phyloP scores from a whole-genome alignment of 2,797 vertebrate genomes.

The Poecilia velifera region DNA sequence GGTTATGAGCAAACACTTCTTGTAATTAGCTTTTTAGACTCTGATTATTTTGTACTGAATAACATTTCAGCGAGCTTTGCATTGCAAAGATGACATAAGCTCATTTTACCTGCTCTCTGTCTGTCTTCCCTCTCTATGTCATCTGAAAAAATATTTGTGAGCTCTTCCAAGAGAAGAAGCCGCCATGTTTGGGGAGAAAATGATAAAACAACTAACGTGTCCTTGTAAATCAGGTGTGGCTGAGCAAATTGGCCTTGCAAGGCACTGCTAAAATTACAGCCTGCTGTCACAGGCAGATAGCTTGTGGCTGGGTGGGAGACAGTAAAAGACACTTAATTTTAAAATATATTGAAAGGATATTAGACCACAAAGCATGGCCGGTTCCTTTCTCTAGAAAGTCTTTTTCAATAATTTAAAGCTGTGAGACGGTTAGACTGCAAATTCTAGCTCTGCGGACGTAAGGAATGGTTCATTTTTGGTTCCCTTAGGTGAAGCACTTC shows the following conservation, averaged over 20 bases:
- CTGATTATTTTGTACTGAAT: background rate
- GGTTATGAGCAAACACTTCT: background rate
- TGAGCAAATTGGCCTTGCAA: conserved; percentile 30
- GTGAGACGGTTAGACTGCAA: conserved; percentile 45
- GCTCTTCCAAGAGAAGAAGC: conserved; percentile 4
- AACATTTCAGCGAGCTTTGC: background rate
- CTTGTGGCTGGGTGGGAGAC: conserved; percentile 31
- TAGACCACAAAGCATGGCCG: conserved; percentile 55
- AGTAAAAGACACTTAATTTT: conserved; percentile 57
- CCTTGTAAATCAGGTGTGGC: conserved; percentile 42
- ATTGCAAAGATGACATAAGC: background rate
- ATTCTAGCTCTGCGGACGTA: conserved; percentile 55
- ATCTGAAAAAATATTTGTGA: conserved; percentile 27
- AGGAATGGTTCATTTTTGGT: conserved; percentile 59
- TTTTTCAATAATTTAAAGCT: conserved; percentile 65
- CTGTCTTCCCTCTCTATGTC: conserved; percentile 10
- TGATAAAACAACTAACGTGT: conserved; percentile 35
- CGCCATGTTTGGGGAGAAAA: conserved; percentile 9
- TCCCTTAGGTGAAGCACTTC: conserved; percentile 38
- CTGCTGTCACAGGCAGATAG: conserved; percentile 55
- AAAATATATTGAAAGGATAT: conserved; percentile 62
- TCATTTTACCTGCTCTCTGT: background rate
- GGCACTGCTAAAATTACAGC: conserved; percentile 44
- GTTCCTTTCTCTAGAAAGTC: conserved; percentile 50
- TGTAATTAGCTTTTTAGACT: background rate